A percentile compares a stretch with the other conserved stretches of the same genome.
Evolutionary conservation across 2,797 vertebrate genomes (phyloP).

Genomic region (Melanotaenia trifasciata): DNA sequence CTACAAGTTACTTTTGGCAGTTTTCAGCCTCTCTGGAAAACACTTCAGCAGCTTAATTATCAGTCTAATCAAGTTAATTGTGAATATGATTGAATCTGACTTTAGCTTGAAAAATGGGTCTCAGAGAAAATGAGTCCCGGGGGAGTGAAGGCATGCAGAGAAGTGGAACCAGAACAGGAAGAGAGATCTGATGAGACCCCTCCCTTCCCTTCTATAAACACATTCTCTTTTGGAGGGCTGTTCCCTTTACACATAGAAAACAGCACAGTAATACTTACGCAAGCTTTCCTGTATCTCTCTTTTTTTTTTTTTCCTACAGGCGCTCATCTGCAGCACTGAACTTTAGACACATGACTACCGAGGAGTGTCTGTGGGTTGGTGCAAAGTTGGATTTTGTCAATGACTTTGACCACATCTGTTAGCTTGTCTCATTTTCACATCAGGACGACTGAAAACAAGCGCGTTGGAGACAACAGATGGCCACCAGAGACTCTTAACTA

Average conservation of each 20-base stretch:
- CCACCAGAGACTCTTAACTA: not conserved
- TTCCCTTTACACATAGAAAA: slow-evolving; percentile 35
- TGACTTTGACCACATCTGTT: slow-evolving; percentile 11
- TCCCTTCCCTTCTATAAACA: slow-evolving; percentile 53
- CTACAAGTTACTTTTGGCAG: not conserved
- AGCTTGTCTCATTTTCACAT: slow-evolving; percentile 1
- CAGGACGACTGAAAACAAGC: slow-evolving; percentile 3
- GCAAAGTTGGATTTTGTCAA: slow-evolving; percentile 4
- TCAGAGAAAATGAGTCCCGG: slow-evolving; percentile 6
- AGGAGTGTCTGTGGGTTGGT: slow-evolving; percentile 36
- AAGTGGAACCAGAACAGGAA: slow-evolving; percentile 63
- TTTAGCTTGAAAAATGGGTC: slow-evolving; percentile 2
- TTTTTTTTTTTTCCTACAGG: not conserved
- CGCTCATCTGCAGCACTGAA: slow-evolving; percentile 44
- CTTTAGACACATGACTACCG: slow-evolving; percentile 52
- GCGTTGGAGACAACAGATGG: slow-evolving; percentile 1
- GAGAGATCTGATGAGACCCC: slow-evolving; percentile 40
- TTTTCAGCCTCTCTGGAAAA: not conserved
- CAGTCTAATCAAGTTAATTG: slow-evolving; percentile 18
- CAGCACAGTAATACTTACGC: slow-evolving; percentile 19
- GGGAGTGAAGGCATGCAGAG: slow-evolving; percentile 17
- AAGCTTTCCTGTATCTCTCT: slow-evolving; percentile 18
- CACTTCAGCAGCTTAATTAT: not conserved
- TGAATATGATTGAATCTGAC: slow-evolving; percentile 15
- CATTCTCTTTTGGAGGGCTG: slow-evolving; percentile 45